Evolutionary conservation across 2,113 vertebrate genomes (phyloP), one percentile per base, ranked within the genome.

Genomic region (Bujurquina vittata): DNA sequence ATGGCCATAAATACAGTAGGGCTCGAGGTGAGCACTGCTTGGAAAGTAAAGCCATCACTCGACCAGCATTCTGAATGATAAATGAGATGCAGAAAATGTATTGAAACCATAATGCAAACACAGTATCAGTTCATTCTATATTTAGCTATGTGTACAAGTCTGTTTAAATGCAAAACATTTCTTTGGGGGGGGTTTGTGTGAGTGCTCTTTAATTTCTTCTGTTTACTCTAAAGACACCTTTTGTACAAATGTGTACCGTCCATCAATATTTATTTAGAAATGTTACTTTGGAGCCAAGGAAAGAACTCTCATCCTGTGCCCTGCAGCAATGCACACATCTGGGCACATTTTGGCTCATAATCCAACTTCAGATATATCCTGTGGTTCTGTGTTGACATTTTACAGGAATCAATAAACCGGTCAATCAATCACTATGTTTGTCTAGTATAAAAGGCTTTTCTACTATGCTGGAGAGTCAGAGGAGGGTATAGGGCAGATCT

Each of bases 81-180:
- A 88, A 90, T 92, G 69, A 93, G 89, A 90, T 90, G 54, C 80
- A 33, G 65, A 86, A 89, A 57, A 60, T 82, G 56, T 72, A 69
- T 65, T 78, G 62, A 80, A 87, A 84, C 10, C 57, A 77, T 40
- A 56, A 6, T 4, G 46, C 5, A 57, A n/a, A 57, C 63, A n/a
- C 12, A 62, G 8, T 69, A 67, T 2, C 63, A 46, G 40, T 67
- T 15, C 23, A 49, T 46, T 23, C 63, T 69, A 29, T 49, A 69
- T 49, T 69, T 69, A 69, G 23, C 63, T 67, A 17, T 26, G 14
- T 67, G 37, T 46, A 5, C 23, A 69, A 18, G 23, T 26, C 10
- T 67, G 63, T 22, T 26, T 46, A 67, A 18, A 26, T 15, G 22
- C 22, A 57, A 11, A 0, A 55, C 1, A 56, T 79, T 56, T 61